These are phyloP conservation scores for Scrobipalpa costella DNA, from an alignment of 2,888 invertebrate genomes.

Conservation along the genomic window DNA sequence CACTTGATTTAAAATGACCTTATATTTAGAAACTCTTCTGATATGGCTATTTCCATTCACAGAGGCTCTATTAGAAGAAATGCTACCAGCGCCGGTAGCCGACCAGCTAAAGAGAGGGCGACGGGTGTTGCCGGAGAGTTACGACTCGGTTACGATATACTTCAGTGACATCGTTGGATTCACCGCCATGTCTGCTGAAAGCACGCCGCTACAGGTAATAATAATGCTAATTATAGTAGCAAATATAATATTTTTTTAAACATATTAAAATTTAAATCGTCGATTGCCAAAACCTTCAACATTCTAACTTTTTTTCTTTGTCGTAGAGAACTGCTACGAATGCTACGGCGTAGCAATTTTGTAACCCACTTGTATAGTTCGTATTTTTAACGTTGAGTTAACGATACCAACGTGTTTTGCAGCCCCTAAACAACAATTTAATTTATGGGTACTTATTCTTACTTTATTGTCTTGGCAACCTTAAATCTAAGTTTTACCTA, in stretches of 20 bases:
- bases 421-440: too few relatives aligned
- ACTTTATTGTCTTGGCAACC: too few relatives aligned
- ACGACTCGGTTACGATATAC: constrained; percentile 95
- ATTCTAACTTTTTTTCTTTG: too few relatives aligned
- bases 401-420: too few relatives aligned
- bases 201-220: constrained; percentile 90
- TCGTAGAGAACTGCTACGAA: not conserved
- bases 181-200: constrained; percentile 95
- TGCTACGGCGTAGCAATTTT: not conserved
- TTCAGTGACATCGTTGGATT: constrained; percentile 98
- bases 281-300: not conserved
- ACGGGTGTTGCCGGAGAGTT: constrained; percentile 94
- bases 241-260: too few relatives aligned
- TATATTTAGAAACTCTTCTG: too few relatives aligned
- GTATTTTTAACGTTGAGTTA: too few relatives aligned
- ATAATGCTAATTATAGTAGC: not conserved
- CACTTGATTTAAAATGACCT: too few relatives aligned
- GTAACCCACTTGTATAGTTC: not conserved
- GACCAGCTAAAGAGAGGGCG: constrained; percentile 95
- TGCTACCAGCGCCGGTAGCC: constrained; percentile 94
- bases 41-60: constrained; percentile 34
- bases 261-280: too few relatives aligned
- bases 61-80: constrained; percentile 93
- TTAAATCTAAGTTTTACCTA: too few relatives aligned
- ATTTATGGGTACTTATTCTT: too few relatives aligned